These are phyloP conservation scores for Chymomyza costata DNA, from an alignment of 1,140 invertebrate genomes.

Conservation along the genomic window DNA sequence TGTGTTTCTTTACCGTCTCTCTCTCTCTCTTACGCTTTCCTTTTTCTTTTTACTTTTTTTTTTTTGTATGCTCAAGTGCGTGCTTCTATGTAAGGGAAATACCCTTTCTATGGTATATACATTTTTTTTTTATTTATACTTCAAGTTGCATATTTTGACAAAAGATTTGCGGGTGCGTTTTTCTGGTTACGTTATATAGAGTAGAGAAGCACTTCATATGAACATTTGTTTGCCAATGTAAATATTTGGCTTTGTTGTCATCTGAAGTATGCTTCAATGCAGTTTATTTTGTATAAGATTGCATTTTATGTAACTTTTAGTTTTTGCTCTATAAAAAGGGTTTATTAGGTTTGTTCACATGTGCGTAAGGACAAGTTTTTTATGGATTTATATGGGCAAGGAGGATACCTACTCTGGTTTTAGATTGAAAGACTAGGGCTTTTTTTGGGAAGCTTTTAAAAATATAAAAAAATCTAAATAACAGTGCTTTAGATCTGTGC, in stretches of 20 bases:
- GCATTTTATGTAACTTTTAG: constrained; percentile 10
- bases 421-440: no score
- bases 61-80: constrained; percentile 39
- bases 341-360: no score
- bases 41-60: constrained; percentile 1
- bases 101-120: not conserved
- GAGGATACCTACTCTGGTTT: no score
- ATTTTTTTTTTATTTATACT: no score
- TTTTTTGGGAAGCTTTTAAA: no score
- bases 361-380: no score
- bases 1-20: no score
- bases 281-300: constrained; percentile 59
- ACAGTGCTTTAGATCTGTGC: no score
- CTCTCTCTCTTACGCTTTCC: not conserved
- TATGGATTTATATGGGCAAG: no score
- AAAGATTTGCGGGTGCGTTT: constrained; percentile 58
- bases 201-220: constrained; percentile 5
- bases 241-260: constrained; percentile 68
- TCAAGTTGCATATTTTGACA: constrained; percentile 47
- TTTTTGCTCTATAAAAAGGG: constrained; percentile 7
- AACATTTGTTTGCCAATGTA: constrained; percentile 53
- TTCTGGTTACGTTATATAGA: constrained; percentile 14
- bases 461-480: no score
- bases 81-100: not conserved
- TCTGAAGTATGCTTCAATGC: constrained; percentile 50